A percentile compares a stretch with the other conserved stretches of the same genome.
phyloP scores from a whole-genome alignment of 2,113 vertebrate genomes.

The Scalopus aquaticus region DNA sequence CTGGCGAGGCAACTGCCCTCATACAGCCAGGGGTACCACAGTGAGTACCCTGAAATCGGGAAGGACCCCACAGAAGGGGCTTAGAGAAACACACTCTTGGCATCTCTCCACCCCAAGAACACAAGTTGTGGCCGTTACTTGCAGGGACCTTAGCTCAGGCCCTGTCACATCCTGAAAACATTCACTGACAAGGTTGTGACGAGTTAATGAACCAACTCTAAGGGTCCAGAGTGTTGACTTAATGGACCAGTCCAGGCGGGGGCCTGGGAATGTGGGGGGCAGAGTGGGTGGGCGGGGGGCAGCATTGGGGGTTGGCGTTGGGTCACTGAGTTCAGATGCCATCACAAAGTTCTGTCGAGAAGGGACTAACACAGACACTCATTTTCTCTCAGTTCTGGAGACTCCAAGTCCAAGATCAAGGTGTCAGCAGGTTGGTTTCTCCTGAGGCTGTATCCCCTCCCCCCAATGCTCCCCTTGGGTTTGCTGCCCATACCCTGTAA shows the following conservation, averaged over 20 bases:
- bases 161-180: not conserved
- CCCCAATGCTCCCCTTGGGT: no score
- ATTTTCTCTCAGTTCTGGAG: not conserved
- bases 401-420: not conserved
- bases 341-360: fast-evolving
- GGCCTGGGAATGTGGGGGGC: not conserved
- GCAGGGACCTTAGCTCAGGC: not conserved
- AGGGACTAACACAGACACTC: no score
- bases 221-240: not conserved
- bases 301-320: not conserved
- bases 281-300: no score
- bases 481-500: no score
- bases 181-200: not conserved
- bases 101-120: not conserved
- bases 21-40: no score
- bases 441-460: no score
- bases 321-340: no score
- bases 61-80: not conserved
- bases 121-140: fast-evolving
- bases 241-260: not conserved
- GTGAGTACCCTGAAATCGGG: no score
- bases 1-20: not conserved
- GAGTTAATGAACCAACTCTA: not conserved
- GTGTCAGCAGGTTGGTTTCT: no score
- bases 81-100: not conserved